Evolutionary conservation across 53 echinoderm and acorn worm genomes (phyloP).

Genomic region (Zoroaster sp.): DNA sequence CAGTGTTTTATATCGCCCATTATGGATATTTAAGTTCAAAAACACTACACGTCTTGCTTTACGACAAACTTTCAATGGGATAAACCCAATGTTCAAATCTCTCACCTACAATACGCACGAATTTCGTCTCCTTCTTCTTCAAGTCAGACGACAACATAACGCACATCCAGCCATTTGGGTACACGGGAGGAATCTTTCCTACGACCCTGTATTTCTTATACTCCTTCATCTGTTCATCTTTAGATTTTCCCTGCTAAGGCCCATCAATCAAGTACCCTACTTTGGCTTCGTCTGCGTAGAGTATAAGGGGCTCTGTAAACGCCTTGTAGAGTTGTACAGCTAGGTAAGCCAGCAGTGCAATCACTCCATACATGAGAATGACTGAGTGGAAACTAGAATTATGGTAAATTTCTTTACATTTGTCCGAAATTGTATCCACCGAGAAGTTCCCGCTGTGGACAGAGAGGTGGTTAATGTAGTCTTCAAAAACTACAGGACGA

Average conservation of each 20-base stretch:
- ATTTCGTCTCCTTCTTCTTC: conserved; percentile 63
- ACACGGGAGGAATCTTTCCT: conserved; percentile 74
- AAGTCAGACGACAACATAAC: conserved; percentile 61
- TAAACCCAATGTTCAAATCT: too few species aligned
- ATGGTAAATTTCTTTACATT: neutral
- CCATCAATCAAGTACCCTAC: neutral
- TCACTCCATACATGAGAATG: neutral
- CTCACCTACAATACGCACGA: conserved; percentile 21
- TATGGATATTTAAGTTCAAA: too few species aligned
- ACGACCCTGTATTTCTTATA: conserved; percentile 49
- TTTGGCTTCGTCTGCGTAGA: conserved; percentile 4
- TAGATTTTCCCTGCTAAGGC: conserved; percentile 45
- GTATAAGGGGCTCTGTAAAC: neutral
- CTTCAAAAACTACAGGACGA: neutral
- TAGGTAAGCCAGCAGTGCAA: neutral
- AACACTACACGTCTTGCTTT: too few species aligned
- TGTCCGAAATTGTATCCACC: neutral
- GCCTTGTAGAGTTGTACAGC: conserved; percentile 18
- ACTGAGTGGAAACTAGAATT: neutral
- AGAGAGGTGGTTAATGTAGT: neutral
- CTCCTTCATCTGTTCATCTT: conserved; percentile 65
- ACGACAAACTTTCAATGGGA: too few species aligned
- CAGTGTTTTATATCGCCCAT: too few species aligned
- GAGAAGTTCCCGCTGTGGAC: neutral
- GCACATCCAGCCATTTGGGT: conserved; percentile 84